Conservation (phyloP, 2,113 vertebrate genomes). For the Physeter macrocephalus region DNA sequence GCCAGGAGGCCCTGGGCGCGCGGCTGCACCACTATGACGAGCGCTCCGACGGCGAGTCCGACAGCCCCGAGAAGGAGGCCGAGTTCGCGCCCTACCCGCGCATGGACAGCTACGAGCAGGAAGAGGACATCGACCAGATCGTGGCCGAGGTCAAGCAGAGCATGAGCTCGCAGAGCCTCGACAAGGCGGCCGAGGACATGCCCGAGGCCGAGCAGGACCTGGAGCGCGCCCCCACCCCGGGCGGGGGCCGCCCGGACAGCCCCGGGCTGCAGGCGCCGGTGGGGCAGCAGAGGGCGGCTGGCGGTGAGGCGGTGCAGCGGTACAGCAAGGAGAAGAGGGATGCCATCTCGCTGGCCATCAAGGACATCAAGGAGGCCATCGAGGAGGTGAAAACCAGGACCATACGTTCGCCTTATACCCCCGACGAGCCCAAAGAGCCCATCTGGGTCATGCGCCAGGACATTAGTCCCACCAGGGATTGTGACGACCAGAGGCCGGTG, state of each 20-base stretch:
- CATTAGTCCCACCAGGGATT: constrained; percentile 92
- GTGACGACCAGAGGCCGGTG: constrained; percentile 87
- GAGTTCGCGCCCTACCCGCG: constrained; percentile 95
- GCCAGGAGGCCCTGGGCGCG: constrained; percentile 92
- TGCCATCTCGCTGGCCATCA: constrained; percentile 96
- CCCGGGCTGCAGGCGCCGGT: constrained; percentile 51
- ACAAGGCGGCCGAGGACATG: constrained; percentile 83
- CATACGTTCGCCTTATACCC: constrained; percentile 96
- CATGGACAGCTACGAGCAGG: constrained; percentile 94
- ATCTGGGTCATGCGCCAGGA: constrained; percentile 99
- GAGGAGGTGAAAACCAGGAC: constrained; percentile 98
- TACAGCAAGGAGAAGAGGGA: constrained; percentile 93
- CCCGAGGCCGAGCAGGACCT: constrained; percentile 84
- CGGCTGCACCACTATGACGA: constrained; percentile 96
- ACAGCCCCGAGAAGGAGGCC: constrained; percentile 96
- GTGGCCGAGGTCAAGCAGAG: constrained; percentile 90
- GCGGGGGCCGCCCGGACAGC: constrained; percentile 67
- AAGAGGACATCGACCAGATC: constrained; percentile 92
- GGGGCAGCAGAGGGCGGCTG: constrained; percentile 60
- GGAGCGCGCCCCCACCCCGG: constrained; percentile 67
- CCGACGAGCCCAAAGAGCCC: constrained; percentile 96
- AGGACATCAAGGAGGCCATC: constrained; percentile 98
- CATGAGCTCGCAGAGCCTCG: constrained; percentile 88
- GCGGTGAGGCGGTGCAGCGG: constrained; percentile 81
- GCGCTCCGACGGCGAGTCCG: constrained; percentile 93